Evolutionary conservation across 2,113 vertebrate species (phyloP), one percentile per base, ranked within the genome.

Genomic region (Rhodinocichla rosea): DNA sequence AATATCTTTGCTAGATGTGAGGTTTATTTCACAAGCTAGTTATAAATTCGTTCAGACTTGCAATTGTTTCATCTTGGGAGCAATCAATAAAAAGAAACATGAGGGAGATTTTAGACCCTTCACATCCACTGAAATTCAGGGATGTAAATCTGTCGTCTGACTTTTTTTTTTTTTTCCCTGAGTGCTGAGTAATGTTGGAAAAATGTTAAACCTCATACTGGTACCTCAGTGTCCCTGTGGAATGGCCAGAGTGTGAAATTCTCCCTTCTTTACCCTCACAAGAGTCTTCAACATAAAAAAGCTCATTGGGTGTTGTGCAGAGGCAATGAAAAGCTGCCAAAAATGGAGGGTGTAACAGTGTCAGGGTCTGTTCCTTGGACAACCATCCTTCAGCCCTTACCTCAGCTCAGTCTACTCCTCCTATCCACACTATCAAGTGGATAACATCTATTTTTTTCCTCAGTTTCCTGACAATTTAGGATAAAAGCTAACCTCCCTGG

Each of bases 1-100:
- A 97, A 97, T 96, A 94, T 96, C 94, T 96, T 82, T 80, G 83
- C 95, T 89, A 90, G 92, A 97, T 96, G 92, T 91, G 95, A 96
- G 94, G 87, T 93, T 97, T 91, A 95, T 95, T 96, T 97, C 96
- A 94, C 89, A 76, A 90, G 93, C 94, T 90, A 91, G 93, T 96
- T 96, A 94, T 95, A 97, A 96, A 96, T 97, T 95, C 74, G 23
- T 92, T 94, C 65, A 32, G 23, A 78, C 91, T 94, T 50, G 30
- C 92, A 93, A 88, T 93, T 85, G 90, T 93, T 96, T 95, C 92
- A 95, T 94, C 96, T 95, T 78, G 96, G 96, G 95, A 95, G 87
- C 89, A 94, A 96, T 97, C 94, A 96, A 92, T 96, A 93, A 95
- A 93, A 94, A 93, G 94, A 87, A 96, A 95, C 94, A 90, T 71